Evolutionary conservation across 2,888 invertebrate species (phyloP), one percentile per base, ranked within the genome.

Genomic region (Chironomus tentans): DNA sequence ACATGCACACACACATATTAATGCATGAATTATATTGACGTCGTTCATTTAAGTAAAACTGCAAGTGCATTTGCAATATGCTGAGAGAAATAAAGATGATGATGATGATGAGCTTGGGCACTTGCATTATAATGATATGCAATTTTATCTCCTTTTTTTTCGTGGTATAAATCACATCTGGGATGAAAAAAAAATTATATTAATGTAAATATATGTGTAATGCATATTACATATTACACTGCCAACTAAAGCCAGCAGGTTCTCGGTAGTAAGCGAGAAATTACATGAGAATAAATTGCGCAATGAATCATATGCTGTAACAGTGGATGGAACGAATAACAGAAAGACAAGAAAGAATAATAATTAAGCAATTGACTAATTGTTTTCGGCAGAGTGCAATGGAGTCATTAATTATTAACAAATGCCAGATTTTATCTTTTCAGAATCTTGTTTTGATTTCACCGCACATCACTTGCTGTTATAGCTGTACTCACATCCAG

Each of bases 121-220:
- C 48, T 68, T 68, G 65, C 21, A 65, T 68, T 47, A 18, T 74
- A 74, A 74, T 74, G 68, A 74, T 74, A 74, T 74, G 74, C 74
- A 74, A 74, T 74, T 74, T 74, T 47, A 24, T 38, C 38, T 38
- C 38, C 5, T 10, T 38, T 38, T 38, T 38, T 62, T 62, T 68
- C 74, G 65, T 62, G 46, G n/a, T 62, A 74, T 68, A 62, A 73
- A 74, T 74, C 74, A 68, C 74, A 74, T 65, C 74, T 74, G 74
- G 65, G 47, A 47, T 56, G n/a, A 5, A 38, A 10, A 38, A 28
- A 38, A 38, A 10, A 38, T 38, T 38, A 38, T 10, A 38, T 38
- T 38, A 10, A 38, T 38, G 24, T 38, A 24, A 72, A 28, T 21
- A 28, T 46, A 38, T 48, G 21, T 74, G 73, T 15, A 68, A 68